These are phyloP conservation scores for Isotomurus palustris DNA, from an alignment of 2,888 invertebrate species.

Conservation along the genomic window DNA sequence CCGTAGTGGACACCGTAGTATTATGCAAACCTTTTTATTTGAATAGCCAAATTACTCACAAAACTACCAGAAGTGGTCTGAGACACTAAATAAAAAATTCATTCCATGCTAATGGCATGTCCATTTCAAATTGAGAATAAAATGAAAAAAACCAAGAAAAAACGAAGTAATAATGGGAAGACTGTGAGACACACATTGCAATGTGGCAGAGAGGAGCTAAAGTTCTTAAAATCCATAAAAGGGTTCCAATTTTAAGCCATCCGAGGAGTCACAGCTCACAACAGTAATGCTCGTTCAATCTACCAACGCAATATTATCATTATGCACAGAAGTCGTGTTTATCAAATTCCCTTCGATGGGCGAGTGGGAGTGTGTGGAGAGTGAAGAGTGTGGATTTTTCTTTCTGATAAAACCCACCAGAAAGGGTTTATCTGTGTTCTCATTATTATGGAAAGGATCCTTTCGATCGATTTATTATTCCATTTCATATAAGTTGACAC, in stretches of 20 bases:
- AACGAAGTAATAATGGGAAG: neutral
- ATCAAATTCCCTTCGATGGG: no score
- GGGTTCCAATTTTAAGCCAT: slow-evolving; percentile 8
- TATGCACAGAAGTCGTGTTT: neutral
- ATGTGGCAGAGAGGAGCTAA: neutral
- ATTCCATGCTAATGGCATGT: slow-evolving; percentile 10
- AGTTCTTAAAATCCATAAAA: slow-evolving; percentile 10
- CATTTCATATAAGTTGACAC: no score
- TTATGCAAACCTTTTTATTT: no score
- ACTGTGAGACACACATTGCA: neutral
- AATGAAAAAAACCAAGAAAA: slow-evolving; percentile 1
- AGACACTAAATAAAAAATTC: slow-evolving; percentile 7
- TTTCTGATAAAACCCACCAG: no score
- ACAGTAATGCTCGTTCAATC: neutral
- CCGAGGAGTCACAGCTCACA: slow-evolving; percentile 4
- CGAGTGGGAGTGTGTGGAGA: neutral
- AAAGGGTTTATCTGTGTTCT: no score
- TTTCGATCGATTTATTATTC: no score
- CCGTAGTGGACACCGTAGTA: no score
- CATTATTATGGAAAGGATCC: no score
- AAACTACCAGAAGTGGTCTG: neutral
- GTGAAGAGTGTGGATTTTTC: no score
- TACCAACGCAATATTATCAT: neutral
- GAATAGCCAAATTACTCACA: slow-evolving; percentile 10
- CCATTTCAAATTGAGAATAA: slow-evolving; percentile 3